Base-by-base conservation (phyloP, 2,888 invertebrate genomes). In the Artemia sinica region DNA sequence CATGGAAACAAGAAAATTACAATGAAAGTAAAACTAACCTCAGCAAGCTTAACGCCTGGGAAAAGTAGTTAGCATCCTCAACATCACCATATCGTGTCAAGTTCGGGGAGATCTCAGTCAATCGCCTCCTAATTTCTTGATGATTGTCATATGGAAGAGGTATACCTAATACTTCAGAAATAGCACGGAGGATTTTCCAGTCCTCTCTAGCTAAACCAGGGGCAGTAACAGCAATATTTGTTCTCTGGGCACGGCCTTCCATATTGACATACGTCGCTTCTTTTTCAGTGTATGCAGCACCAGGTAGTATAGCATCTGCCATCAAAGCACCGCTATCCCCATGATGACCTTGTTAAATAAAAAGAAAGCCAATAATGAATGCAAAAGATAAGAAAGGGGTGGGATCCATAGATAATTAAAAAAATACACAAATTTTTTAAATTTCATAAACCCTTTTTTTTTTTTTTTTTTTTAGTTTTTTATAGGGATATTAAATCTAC, bases 281-380 rank as follows among this genome's bases (percentile, higher is more conserved):
- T 80, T 98, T 98, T 82, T 98, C 98, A 0, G 98, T 98, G 80
- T 97, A 99, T 0, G 98, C 96, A 8, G 94, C 93, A 71, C 96
- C 92, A 2, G 98, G 94, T 12, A 98, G 80, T 70, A 98, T 84
- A 3, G 91, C 85, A 80, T 98, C 95, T 52, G 98, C 97, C 72
- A 92, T 86, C 63, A 84, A 79, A 1, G 97, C 98, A 69, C 97
- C 97, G 71, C 80, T 82, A 79, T 99, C 98, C 71, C 98, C 98
- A 79, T 97, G 97, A 80, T 95, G 95, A 68, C 93, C 91, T 89
- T 75, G 73, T 70, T 12, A 71, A 58, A 68, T 50, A 69, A 50
- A 48, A 14, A 8, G 14, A 14, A 12, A 66, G 12, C 49, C 6
- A 49, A 8, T 49, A 13, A 3, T 18, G 4, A 48, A 49, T 49